Percentiles rank a stretch among this genome's conserved stretches.
These are phyloP conservation scores for Montifringilla adamsi DNA, from an alignment of 2,113 vertebrate species.

Conservation along the genomic window DNA sequence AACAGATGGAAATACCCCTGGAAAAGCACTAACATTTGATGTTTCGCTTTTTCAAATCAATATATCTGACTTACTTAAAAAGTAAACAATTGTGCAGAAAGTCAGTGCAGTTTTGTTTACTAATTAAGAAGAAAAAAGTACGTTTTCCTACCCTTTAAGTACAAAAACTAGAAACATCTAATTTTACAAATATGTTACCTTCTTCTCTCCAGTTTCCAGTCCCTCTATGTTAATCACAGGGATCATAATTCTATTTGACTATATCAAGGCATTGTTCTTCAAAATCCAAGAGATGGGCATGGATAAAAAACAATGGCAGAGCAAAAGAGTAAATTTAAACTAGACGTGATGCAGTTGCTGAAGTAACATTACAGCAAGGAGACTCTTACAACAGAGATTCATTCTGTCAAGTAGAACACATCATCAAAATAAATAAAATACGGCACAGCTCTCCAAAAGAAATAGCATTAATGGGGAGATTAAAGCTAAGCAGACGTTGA, in stretches of 20 bases:
- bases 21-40: not conserved
- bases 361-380: constrained; percentile 11
- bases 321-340: constrained; percentile 35
- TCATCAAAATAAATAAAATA: constrained; percentile 57
- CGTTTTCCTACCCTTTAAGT: not conserved
- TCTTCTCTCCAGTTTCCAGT: not conserved
- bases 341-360: not conserved
- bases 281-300: not conserved
- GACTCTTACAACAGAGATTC: constrained; percentile 2
- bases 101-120: not conserved
- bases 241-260: not conserved
- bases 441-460: not conserved
- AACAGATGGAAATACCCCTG: not conserved
- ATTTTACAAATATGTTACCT: not conserved
- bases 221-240: not conserved
- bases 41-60: not conserved
- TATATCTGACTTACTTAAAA: not conserved
- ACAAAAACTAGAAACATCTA: not conserved
- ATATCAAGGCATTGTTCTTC: not conserved
- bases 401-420: constrained; percentile 21
- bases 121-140: not conserved
- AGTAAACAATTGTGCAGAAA: not conserved
- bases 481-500: constrained; percentile 27
- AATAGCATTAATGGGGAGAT: not conserved
- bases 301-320: constrained; percentile 4